Base-by-base conservation (phyloP, 2,113 vertebrate species). In the Synodontis membranacea region DNA sequence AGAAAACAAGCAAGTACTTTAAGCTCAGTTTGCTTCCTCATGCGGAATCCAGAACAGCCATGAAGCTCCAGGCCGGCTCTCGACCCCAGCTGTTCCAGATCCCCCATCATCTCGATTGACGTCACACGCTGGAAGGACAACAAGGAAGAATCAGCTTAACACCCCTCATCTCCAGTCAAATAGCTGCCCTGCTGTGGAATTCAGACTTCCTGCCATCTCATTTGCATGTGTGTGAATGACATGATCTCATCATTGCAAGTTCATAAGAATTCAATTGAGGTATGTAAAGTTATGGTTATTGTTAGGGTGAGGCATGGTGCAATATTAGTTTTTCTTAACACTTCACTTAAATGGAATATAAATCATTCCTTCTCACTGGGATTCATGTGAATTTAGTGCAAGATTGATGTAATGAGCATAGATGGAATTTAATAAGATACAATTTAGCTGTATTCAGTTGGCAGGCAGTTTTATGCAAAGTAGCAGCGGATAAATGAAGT, bases 21-120 rank as follows among this genome's bases (percentile, higher is more conserved):
- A 28, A 21, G 80, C 54, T 64, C 42, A 37, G 68, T 64, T 39
- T 62, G 84, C 19, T n/a, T 79, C 75, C 85, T 58, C 28, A 70
- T 44, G 25, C 37, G 14, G 42, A 81, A 86, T 82, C 50, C 54
- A 58, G 70, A 37, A 54, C 48, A 86, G 80, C 68, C 80, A 31
- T 54, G 68, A 64, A 58, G 79, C 68, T 37, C 42, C 54, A 60
- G 54, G 54, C 68, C 48, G 31, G 79, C 72, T 86, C 68, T 56
- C 31, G 31, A 75, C 42, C 68, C 80, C 80, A 86, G 80, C 86
- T 86, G 86, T 82, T 75, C 56, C 66, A 58, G 60, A 82, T 82
- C 80, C 68, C 78, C 37, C 54, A 62, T 82, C 80, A 48, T 52
- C 42, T 74, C 66, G 0, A 31, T 70, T 86, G 64, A 82, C 66